A percentile compares a stretch with the other conserved stretches of the same genome.
Conservation (phyloP, 1,140 invertebrate genomes). For the Chrysoperla carnea region DNA sequence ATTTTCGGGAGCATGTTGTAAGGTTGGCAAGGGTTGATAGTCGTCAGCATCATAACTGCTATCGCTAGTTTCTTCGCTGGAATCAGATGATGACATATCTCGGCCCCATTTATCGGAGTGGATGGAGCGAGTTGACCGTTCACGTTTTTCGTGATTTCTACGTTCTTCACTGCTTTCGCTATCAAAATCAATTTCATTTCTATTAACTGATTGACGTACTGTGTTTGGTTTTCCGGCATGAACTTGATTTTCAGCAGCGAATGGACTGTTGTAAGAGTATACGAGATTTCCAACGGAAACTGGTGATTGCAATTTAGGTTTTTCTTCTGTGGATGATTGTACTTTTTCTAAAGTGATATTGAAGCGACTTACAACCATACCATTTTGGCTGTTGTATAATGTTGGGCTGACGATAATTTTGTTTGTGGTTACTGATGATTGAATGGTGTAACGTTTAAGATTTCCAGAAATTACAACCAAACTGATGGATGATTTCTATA, state of each 20-base stretch:
- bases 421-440: conserved; percentile 37
- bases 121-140: too few relatives aligned
- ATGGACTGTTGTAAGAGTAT: too few relatives aligned
- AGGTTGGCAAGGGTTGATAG: conserved; percentile 21
- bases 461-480: conserved; percentile 32
- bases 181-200: conserved; percentile 12
- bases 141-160: too few relatives aligned
- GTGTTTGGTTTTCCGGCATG: neutral
- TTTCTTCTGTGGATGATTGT: conserved; percentile 2
- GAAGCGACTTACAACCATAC: conserved; percentile 36
- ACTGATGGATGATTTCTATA: conserved; percentile 27
- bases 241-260: too few relatives aligned
- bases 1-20: conserved; percentile 23
- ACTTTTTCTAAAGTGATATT: conserved; percentile 29
- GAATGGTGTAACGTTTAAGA: conserved; percentile 34
- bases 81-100: too few relatives aligned
- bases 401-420: conserved; percentile 32
- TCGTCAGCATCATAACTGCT: too few relatives aligned
- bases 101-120: too few relatives aligned
- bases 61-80: too few relatives aligned
- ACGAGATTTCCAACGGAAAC: too few relatives aligned
- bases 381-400: conserved; percentile 28
- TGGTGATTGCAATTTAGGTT: too few relatives aligned
- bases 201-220: conserved; percentile 1
- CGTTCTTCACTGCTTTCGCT: conserved; percentile 16